Conservation (phyloP, 2,113 vertebrate species). For the Dolichotis patagonum region DNA sequence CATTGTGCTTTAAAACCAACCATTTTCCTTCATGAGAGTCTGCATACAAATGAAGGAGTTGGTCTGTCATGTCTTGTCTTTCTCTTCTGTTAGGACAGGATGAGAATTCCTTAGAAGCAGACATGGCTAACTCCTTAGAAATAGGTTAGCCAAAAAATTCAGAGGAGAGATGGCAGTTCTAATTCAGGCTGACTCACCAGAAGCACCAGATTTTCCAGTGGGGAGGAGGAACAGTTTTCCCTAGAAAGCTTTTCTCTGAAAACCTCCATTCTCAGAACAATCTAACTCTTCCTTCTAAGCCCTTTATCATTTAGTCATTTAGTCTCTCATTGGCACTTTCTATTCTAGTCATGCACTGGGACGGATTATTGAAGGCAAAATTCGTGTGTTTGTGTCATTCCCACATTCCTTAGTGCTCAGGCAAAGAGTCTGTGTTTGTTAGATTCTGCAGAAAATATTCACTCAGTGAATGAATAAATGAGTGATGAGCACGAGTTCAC, state of each 20-base stretch:
- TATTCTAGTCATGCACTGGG: background rate
- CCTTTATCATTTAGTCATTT: background rate
- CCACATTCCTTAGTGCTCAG: background rate
- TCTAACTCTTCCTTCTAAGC: background rate
- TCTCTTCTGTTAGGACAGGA: background rate
- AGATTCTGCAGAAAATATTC: background rate
- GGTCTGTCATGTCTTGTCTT: background rate
- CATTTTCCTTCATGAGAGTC: background rate
- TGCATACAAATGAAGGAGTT: background rate
- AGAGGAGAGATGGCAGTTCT: background rate
- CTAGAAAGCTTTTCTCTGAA: background rate
- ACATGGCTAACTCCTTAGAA: background rate
- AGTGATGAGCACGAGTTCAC: background rate
- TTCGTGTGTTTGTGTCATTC: background rate
- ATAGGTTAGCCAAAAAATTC: background rate
- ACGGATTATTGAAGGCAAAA: constrained; percentile 18
- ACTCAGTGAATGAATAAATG: background rate
- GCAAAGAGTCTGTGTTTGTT: background rate
- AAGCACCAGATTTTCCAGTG: background rate
- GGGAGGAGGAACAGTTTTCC: background rate
- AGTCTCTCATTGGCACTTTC: background rate
- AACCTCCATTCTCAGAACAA: background rate
- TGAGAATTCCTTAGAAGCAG: background rate
- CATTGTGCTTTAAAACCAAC: background rate
- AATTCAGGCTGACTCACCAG: background rate